These are phyloP conservation scores for Tethea ocularis DNA, from an alignment of 2,888 invertebrate genomes.

Conservation along the genomic window DNA sequence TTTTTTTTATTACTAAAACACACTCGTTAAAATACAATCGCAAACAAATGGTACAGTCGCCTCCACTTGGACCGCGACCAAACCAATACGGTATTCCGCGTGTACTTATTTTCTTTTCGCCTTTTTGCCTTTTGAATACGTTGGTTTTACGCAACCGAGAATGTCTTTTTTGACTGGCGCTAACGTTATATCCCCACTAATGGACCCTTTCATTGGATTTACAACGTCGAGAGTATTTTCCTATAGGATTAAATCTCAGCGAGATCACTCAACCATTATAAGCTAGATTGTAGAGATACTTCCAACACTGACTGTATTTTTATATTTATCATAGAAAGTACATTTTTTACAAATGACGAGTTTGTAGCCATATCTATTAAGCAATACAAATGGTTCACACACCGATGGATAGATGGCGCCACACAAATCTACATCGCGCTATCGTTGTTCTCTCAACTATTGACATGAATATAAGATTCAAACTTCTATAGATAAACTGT, in stretches of 20 bases:
- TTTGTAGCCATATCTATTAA: no score
- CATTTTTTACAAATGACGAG: neutral
- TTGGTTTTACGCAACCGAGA: slow-evolving; percentile 5
- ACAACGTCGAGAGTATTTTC: neutral
- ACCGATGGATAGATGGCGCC: no score
- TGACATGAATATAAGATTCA: no score
- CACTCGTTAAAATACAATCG: neutral
- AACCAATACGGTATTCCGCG: neutral
- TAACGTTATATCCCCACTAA: slow-evolving; percentile 5
- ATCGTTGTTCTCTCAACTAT: no score
- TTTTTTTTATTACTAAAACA: no score
- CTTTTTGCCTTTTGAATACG: slow-evolving; percentile 7
- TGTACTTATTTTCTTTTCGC: neutral
- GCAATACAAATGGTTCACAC: no score
- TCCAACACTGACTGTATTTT: neutral
- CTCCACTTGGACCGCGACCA: neutral
- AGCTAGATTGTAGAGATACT: neutral
- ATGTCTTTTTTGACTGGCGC: slow-evolving; percentile 9
- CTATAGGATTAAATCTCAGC: neutral
- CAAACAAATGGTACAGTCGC: neutral
- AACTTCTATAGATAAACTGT: no score
- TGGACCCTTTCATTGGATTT: slow-evolving; percentile 8
- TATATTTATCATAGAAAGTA: neutral
- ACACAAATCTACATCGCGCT: no score
- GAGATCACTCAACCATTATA: neutral